Evolutionary conservation across 2,888 invertebrate genomes (phyloP).

Genomic region (Elmis aenea): DNA sequence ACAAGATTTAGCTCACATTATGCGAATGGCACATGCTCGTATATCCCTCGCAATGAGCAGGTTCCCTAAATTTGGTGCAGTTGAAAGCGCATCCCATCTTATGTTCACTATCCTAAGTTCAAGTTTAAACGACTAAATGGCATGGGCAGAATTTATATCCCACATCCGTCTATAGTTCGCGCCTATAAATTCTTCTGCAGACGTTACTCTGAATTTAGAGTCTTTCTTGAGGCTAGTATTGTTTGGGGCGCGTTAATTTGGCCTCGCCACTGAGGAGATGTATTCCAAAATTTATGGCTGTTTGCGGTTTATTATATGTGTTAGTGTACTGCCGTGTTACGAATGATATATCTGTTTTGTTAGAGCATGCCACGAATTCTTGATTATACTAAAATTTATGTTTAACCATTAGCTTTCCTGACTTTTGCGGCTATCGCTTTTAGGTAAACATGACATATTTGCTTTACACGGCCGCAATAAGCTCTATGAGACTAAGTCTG

Average conservation of each 20-base stretch:
- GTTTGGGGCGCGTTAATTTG: slow-evolving; percentile 25
- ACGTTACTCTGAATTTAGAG: slow-evolving; percentile 24
- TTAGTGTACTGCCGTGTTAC: slow-evolving; percentile 14
- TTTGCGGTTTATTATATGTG: slow-evolving; percentile 19
- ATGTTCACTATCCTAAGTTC: slow-evolving; percentile 24
- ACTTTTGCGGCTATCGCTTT: no score
- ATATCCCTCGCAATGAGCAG: no score
- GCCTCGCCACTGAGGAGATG: slow-evolving; percentile 20
- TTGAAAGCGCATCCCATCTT: slow-evolving; percentile 22
- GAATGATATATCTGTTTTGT: slow-evolving; percentile 27
- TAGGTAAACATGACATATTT: no score
- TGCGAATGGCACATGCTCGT: no score
- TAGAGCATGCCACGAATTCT: slow-evolving; percentile 20
- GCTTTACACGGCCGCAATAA: no score
- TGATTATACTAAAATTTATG: slow-evolving; percentile 15
- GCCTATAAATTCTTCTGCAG: slow-evolving; percentile 26
- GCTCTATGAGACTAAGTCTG: no score
- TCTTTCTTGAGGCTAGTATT: slow-evolving; percentile 24
- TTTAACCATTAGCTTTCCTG: background rate
- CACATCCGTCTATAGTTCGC: slow-evolving; percentile 31
- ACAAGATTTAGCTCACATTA: no score
- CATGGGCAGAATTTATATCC: slow-evolving; percentile 33
- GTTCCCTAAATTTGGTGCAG: slow-evolving; percentile 19
- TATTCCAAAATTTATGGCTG: slow-evolving; percentile 25
- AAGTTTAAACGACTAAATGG: slow-evolving; percentile 34